These are phyloP conservation scores for Hydrozoanthus tunicans DNA, from an alignment of 64 coral and sea anemone species.

Conservation along the genomic window DNA sequence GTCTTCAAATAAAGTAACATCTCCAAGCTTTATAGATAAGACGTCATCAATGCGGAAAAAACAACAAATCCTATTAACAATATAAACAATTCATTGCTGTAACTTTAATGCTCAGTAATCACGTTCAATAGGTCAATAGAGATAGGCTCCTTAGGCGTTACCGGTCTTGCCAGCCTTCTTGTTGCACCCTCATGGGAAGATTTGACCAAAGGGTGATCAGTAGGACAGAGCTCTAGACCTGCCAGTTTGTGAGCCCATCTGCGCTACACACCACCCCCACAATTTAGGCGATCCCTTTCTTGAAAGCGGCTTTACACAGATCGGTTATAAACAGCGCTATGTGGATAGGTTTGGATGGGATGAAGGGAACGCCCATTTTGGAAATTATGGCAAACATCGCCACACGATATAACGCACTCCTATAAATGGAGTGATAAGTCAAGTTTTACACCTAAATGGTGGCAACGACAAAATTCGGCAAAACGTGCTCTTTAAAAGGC, in stretches of 20 bases:
- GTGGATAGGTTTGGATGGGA: no score
- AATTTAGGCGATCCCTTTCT: no score
- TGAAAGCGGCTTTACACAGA: no score
- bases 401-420: no score
- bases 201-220: conserved; percentile 38
- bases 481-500: no score
- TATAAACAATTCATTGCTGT: conserved; percentile 14
- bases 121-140: conserved; percentile 13
- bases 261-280: not conserved
- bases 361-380: no score
- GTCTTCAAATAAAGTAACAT: no score
- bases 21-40: not conserved
- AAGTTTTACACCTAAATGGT: no score
- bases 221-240: not conserved
- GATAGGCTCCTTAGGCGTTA: conserved; percentile 29
- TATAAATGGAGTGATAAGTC: no score
- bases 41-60: conserved; percentile 28
- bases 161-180: conserved; percentile 18
- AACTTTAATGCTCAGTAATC: not conserved
- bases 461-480: no score
- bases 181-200: conserved; percentile 3
- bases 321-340: no score
- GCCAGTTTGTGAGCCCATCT: not conserved
- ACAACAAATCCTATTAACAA: not conserved
- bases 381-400: no score